Base-by-base conservation (phyloP, 1,140 invertebrate genomes). In the Brachionus rubens region DNA sequence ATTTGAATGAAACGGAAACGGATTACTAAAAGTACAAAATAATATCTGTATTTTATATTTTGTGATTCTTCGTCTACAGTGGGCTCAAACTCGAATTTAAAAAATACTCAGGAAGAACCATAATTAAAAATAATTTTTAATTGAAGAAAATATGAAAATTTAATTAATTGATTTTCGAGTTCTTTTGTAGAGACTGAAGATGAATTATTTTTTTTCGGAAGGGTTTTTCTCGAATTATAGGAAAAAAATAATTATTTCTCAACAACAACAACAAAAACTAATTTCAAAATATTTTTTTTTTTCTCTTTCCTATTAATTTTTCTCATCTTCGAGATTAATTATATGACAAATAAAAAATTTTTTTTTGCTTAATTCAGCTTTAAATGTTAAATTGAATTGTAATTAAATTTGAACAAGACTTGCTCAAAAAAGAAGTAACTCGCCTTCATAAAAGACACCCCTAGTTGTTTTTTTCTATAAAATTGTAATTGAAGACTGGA, bases 121-220 rank as follows among this genome's bases (percentile, higher is more conserved):
- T 59, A 59, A 59, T 59, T 59, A 16, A 59, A 59, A 59, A 36
- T 59, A 59, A 33, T 59, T 59, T 36, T 59, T 33, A 16, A 16
- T 59, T 36, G 54, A 33, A 59, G 54, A 33, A 33, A 59, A 36
- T 33, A 36, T 28, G 30, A 59, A 36, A 59, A 59, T 59, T 59
- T 59, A 59, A 59, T 59, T 59, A 59, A 59, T 59, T 59, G 54
- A 59, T 59, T 59, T 54, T 54, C 10, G 52, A 54, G 33, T 54
- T 54, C 24, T 54, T 24, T 54, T 28, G 52, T 59, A 33, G 54
- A 36, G 54, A 36, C 19, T 59, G 28, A 40, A 59, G 54, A 59
- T 40, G 30, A 59, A 59, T 36, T 59, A 33, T 36, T 36, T 36
- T 36, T 3, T 36, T 36, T 59, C 54, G 54, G 54, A 59, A 59